A percentile compares a stretch with the other conserved stretches of the same genome.
Evolutionary conservation across 2,888 invertebrate species (phyloP).

Genomic region (Hypena proboscidalis): DNA sequence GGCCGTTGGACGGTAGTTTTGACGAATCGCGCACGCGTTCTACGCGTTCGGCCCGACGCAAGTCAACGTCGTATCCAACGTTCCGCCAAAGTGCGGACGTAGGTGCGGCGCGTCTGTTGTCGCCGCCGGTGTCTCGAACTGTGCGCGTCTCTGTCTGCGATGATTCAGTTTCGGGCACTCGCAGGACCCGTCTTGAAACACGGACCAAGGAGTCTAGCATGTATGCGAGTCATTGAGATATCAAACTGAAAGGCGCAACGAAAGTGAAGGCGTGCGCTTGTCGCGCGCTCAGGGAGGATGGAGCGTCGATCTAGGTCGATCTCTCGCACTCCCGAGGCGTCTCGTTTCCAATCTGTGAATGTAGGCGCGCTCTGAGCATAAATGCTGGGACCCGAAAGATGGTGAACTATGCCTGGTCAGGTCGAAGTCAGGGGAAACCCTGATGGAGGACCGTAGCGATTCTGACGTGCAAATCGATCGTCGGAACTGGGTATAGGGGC

Average conservation of each 20-base stretch:
- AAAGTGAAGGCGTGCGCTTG: slow-evolving; percentile 85
- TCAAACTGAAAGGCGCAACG: slow-evolving; percentile 87
- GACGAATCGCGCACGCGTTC: slow-evolving; percentile 49
- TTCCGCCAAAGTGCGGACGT: slow-evolving; percentile 58
- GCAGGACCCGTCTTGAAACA: slow-evolving; percentile 89
- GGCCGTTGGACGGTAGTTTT: slow-evolving; percentile 37
- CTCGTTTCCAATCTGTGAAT: slow-evolving; percentile 71
- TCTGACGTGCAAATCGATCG: slow-evolving; percentile 93
- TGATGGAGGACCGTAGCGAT: slow-evolving; percentile 90
- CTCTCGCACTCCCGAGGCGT: slow-evolving; percentile 86
- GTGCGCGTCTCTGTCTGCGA: slow-evolving; percentile 62
- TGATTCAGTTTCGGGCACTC: slow-evolving; percentile 75
- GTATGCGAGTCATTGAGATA: slow-evolving; percentile 88
- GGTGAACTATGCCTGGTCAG: slow-evolving; percentile 90
- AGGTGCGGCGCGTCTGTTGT: slow-evolving; percentile 49
- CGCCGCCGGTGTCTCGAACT: slow-evolving; percentile 54
- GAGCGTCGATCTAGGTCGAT: slow-evolving; percentile 62
- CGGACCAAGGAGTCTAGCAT: slow-evolving; percentile 76
- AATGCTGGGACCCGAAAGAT: slow-evolving; percentile 90
- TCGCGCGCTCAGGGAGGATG: slow-evolving; percentile 73
- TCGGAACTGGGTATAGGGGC: slow-evolving; percentile 90
- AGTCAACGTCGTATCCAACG: slow-evolving; percentile 51
- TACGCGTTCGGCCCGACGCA: slow-evolving; percentile 59
- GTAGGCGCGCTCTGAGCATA: slow-evolving; percentile 87
- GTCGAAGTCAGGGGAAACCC: slow-evolving; percentile 89